These are phyloP conservation scores for Paedocypris sp. DNA, from an alignment of 2,113 vertebrate species.

Conservation along the genomic window DNA sequence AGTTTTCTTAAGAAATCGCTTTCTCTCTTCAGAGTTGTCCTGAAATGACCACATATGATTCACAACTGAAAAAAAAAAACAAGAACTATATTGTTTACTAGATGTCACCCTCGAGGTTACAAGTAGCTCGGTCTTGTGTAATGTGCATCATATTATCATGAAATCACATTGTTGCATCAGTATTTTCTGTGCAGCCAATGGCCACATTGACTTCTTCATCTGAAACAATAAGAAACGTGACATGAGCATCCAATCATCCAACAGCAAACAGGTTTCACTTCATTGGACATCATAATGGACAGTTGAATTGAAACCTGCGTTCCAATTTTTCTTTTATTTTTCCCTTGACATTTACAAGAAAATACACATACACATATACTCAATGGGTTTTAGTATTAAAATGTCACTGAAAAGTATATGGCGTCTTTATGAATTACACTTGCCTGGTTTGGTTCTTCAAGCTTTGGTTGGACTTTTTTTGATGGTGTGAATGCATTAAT, in stretches of 20 bases:
- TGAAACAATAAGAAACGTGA: conserved; percentile 32
- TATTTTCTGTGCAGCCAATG: not conserved
- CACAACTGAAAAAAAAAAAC: no score
- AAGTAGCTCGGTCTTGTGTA: no score
- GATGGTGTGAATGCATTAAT: no score
- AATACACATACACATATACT: conserved; percentile 8
- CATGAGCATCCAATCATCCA: conserved; percentile 11
- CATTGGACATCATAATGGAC: conserved; percentile 47
- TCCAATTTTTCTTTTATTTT: conserved; percentile 43
- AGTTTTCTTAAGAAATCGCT: no score
- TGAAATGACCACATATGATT: no score
- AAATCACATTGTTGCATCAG: not conserved
- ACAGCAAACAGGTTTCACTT: conserved; percentile 46
- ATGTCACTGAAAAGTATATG: no score
- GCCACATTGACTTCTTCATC: not conserved
- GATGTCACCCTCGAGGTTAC: no score
- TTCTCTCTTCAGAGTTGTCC: no score
- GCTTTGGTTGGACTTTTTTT: no score
- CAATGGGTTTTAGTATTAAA: not conserved
- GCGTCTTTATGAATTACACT: no score
- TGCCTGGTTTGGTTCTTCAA: no score
- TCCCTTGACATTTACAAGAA: conserved; percentile 54
- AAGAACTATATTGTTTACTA: no score
- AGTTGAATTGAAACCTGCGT: conserved; percentile 36
- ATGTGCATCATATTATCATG: not conserved